Evolutionary conservation across 53 echinoderm and acorn worm species (phyloP).

Genomic region (Crossaster papposus): DNA sequence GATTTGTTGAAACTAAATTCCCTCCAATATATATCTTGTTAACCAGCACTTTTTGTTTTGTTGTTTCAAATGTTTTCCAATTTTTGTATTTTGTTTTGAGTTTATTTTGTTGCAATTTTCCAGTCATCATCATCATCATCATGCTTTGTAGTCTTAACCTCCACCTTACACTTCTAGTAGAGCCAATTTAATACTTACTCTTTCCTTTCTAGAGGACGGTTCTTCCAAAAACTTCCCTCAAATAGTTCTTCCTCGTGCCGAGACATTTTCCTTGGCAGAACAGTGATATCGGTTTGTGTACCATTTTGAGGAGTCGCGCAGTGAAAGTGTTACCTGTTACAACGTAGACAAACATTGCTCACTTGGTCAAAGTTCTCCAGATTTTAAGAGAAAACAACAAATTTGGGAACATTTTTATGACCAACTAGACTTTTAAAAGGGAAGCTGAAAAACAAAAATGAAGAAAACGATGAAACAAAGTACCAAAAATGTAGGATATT

Average conservation of each 20-base stretch:
- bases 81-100: not conserved
- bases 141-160: constrained; percentile 7
- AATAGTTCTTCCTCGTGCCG: not conserved
- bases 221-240: constrained; percentile 1
- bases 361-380: too few species aligned
- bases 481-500: too few species aligned
- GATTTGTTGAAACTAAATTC: not conserved
- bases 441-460: not conserved
- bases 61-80: not conserved
- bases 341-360: too few species aligned
- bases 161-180: not conserved
- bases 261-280: not conserved
- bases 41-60: not conserved
- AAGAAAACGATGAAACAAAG: not conserved
- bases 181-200: not conserved
- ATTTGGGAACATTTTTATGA: too few species aligned
- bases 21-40: not conserved
- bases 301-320: too few species aligned
- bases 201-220: not conserved
- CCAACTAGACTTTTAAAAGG: too few species aligned
- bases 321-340: too few species aligned
- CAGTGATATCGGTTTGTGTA: not conserved
- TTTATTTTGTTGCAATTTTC: not conserved
- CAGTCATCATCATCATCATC: not conserved
- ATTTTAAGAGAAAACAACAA: too few species aligned